phyloP scores from a whole-genome alignment of 2,888 invertebrate genomes.

The Smittia aterrima region DNA sequence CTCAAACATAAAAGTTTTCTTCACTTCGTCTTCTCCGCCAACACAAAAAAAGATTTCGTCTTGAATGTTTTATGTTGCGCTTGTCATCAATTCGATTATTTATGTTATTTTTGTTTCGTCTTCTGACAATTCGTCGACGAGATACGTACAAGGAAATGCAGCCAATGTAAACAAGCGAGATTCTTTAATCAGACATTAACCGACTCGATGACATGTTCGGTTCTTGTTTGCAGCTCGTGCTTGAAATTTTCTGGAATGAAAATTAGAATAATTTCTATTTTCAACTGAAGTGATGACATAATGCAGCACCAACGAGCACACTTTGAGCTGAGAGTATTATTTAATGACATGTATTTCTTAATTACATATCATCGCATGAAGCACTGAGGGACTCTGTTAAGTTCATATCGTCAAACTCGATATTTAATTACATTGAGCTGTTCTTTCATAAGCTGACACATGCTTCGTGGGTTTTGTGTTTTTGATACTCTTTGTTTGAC shows the following conservation, averaged over 20 bases:
- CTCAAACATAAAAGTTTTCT: conserved; percentile 23
- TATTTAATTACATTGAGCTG: no score
- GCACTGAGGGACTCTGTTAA: no score
- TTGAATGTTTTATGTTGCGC: conserved; percentile 28
- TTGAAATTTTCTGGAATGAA: background rate
- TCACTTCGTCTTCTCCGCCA: background rate
- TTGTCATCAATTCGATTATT: conserved; percentile 39
- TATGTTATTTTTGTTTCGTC: conserved; percentile 34
- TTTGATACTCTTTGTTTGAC: no score
- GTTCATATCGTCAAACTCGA: no score
- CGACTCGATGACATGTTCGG: background rate
- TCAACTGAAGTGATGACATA: background rate
- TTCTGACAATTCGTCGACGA: no score
- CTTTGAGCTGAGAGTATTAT: background rate
- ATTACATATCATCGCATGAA: background rate
- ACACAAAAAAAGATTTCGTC: conserved; percentile 20
- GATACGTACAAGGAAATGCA: conserved; percentile 11
- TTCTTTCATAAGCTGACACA: no score
- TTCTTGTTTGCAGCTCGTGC: background rate
- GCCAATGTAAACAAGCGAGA: background rate
- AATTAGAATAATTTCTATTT: background rate
- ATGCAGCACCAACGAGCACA: background rate
- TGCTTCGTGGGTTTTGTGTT: no score
- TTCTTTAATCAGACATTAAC: background rate
- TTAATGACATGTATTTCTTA: background rate